A percentile compares a stretch with the other conserved stretches of the same genome.
Conservation (phyloP, 2,888 invertebrate species). For the Ametastegia equiseti region DNA sequence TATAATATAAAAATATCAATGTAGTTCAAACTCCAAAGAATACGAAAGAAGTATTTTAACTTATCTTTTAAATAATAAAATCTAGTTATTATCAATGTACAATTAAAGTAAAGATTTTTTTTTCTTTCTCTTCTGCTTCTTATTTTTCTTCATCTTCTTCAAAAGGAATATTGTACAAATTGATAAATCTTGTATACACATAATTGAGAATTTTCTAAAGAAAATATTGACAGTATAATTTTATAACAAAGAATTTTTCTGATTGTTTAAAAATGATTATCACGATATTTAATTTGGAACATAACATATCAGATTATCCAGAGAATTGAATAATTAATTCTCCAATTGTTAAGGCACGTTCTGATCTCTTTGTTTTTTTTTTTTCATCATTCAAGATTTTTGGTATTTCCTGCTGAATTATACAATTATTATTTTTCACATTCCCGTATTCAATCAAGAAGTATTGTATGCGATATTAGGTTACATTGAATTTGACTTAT, state of each 20-base stretch:
- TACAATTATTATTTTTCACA: conserved; percentile 4
- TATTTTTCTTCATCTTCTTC: not conserved
- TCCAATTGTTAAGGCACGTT: conserved; percentile 27
- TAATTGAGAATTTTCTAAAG: not conserved
- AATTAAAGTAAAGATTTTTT: conserved; percentile 49
- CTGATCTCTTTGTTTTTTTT: conserved; percentile 34
- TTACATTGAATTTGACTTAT: conserved; percentile 31
- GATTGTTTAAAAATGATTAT: not conserved
- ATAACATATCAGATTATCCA: conserved; percentile 22
- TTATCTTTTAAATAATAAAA: conserved; percentile 55
- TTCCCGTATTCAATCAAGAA: conserved; percentile 33
- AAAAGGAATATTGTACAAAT: conserved; percentile 31
- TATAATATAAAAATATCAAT: conserved; percentile 44
- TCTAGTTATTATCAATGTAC: conserved; percentile 52
- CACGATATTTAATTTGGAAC: conserved; percentile 1
- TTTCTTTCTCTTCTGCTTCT: conserved; percentile 24
- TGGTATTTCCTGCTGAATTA: conserved; percentile 41
- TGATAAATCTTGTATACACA: not conserved
- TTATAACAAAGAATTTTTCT: not conserved
- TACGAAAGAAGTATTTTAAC: conserved; percentile 46
- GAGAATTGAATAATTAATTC: conserved; percentile 7
- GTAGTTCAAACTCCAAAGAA: conserved; percentile 40
- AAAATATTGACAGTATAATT: not conserved
- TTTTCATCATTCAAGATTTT: conserved; percentile 4
- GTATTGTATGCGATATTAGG: conserved; percentile 47